Evolutionary conservation across 2,888 invertebrate genomes (phyloP).

Genomic region (Cabera pusaria): DNA sequence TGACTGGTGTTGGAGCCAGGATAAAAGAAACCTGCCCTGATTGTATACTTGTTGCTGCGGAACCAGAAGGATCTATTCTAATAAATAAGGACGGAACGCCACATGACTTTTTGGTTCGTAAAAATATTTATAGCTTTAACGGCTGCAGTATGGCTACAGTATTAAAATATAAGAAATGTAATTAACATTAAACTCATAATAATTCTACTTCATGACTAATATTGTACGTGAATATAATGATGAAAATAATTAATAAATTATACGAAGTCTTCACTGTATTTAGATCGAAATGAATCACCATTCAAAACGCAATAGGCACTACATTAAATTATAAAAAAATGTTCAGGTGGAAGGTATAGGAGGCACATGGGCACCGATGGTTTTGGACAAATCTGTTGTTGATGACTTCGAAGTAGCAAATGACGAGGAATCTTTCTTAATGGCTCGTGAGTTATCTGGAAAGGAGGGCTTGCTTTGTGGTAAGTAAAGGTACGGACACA

Average conservation of each 20-base stretch:
- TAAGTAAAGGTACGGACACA: too few species aligned
- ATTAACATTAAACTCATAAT: too few species aligned
- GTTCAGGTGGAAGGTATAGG: constrained; percentile 89
- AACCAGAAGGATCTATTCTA: constrained; percentile 90
- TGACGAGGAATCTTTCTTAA: constrained; percentile 90
- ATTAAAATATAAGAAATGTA: too few species aligned
- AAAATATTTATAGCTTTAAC: too few species aligned
- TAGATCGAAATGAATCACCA: too few species aligned
- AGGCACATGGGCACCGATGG: constrained; percentile 96
- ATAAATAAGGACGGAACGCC: constrained; percentile 81
- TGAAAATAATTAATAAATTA: too few species aligned
- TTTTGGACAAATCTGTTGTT: constrained; percentile 88
- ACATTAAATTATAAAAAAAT: background rate
- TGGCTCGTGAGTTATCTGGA: constrained; percentile 91
- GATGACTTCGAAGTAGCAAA: constrained; percentile 92
- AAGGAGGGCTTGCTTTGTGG: constrained; percentile 96
- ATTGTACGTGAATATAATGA: too few species aligned
- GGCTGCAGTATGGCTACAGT: too few species aligned
- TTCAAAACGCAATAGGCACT: too few species aligned
- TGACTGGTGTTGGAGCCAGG: constrained; percentile 93
- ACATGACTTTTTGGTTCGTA: constrained; percentile 39
- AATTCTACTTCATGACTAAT: too few species aligned
- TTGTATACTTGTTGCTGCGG: constrained; percentile 91
- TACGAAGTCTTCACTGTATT: too few species aligned
- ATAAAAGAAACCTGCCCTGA: constrained; percentile 90